phyloP scores from a whole-genome alignment of 1,140 invertebrate species.

The Globodera ellingtonae region DNA sequence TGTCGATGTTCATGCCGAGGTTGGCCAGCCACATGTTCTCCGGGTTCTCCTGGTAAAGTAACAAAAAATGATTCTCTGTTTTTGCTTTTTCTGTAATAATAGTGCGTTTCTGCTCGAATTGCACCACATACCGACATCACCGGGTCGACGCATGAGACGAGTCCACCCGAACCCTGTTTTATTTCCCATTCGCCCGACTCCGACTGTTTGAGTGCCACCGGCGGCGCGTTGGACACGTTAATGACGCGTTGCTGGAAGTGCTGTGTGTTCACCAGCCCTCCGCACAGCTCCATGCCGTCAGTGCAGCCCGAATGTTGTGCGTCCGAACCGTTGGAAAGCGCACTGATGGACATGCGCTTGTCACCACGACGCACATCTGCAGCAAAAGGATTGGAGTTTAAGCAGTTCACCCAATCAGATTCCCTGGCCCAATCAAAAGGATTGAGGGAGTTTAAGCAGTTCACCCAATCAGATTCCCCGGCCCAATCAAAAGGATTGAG shows the following conservation, averaged over 20 bases:
- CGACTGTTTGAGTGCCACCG: constrained; percentile 60
- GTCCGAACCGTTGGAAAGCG: constrained; percentile 10
- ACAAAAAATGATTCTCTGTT: no score
- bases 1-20: constrained; percentile 62
- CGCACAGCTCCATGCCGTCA: constrained; percentile 18
- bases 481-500: no score
- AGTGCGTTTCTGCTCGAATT: no score
- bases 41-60: constrained; percentile 42
- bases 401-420: no score
- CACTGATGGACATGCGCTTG: constrained; percentile 34
- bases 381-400: background rate
- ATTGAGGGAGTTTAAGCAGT: no score
- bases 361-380: constrained; percentile 27
- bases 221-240: constrained; percentile 64
- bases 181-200: constrained; percentile 64
- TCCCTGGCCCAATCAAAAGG: no score
- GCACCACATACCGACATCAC: constrained; percentile 54
- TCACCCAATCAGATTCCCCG: no score
- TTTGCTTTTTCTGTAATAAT: no score
- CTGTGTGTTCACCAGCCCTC: constrained; percentile 24
- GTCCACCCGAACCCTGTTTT: constrained; percentile 63
- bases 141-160: constrained; percentile 64
- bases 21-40: constrained; percentile 65
- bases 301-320: constrained; percentile 5
- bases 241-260: constrained; percentile 55